A percentile compares a stretch with the other conserved stretches of the same genome.
Conservation (phyloP, 2,797 vertebrate genomes). For the Sebastolobus altivelis region DNA sequence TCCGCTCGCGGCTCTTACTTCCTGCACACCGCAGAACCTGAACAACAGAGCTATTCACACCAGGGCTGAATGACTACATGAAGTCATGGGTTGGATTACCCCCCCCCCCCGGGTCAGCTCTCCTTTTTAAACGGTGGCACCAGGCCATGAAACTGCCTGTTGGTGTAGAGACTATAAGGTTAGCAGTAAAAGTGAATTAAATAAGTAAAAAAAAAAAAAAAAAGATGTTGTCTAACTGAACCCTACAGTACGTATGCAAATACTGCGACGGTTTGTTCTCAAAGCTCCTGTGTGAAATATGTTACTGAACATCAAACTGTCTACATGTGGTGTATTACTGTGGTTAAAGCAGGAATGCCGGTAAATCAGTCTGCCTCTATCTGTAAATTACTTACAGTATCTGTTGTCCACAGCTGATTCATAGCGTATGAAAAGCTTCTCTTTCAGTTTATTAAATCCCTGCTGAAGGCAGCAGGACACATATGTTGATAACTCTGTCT, state of each 20-base stretch:
- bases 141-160: slow-evolving; percentile 39
- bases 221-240: not conserved
- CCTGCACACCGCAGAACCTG: slow-evolving; percentile 52
- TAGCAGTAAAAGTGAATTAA: not conserved
- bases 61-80: slow-evolving; percentile 61
- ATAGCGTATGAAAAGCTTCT: not conserved
- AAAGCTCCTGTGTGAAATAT: not conserved
- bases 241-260: not conserved
- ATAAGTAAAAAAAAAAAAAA: not conserved
- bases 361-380: not conserved
- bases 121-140: slow-evolving; percentile 53
- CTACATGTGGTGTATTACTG: not conserved
- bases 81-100: slow-evolving; percentile 77
- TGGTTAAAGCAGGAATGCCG: not conserved
- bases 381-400: not conserved
- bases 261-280: not conserved
- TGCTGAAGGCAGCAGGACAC: no score
- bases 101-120: slow-evolving; percentile 45
- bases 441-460: no score
- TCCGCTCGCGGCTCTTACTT: slow-evolving; percentile 37
- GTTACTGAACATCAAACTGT: not conserved
- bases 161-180: not conserved
- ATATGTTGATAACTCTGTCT: not conserved
- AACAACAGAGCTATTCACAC: slow-evolving; percentile 75
- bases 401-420: not conserved